Evolutionary conservation across 1,140 invertebrate species (phyloP).

Genomic region (Meloidogyne chitwoodi): DNA sequence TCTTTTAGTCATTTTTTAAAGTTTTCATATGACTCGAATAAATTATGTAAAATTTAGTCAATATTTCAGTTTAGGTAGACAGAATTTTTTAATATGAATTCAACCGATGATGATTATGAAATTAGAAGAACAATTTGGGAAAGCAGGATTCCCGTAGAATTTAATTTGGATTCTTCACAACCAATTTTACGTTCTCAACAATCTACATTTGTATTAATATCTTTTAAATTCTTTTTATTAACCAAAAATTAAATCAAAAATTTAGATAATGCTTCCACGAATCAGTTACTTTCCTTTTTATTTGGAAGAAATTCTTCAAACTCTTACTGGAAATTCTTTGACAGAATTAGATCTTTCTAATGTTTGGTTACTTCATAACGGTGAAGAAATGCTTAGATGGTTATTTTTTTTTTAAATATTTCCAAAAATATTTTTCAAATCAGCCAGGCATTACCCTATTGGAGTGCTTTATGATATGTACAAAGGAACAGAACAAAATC

Average conservation of each 20-base stretch:
- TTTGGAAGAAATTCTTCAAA: slow-evolving; percentile 77
- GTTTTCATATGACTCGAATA: not conserved
- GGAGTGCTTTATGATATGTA: slow-evolving; percentile 85
- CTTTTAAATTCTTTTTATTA: too few species aligned
- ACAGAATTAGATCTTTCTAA: slow-evolving; percentile 69
- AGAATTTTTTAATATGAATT: slow-evolving; percentile 13
- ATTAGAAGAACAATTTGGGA: slow-evolving; percentile 53
- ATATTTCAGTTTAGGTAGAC: too few species aligned
- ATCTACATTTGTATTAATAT: slow-evolving; percentile 39
- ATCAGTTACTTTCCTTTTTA: slow-evolving; percentile 91
- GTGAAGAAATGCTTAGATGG: slow-evolving; percentile 86
- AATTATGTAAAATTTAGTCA: not conserved
- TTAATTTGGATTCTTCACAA: slow-evolving; percentile 43
- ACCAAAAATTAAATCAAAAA: too few species aligned
- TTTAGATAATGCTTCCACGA: slow-evolving; percentile 80
- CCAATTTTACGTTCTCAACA: slow-evolving; percentile 11
- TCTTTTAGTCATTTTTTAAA: not conserved
- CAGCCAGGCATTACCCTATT: slow-evolving; percentile 80
- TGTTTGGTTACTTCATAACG: slow-evolving; percentile 92
- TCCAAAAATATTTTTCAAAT: slow-evolving; percentile 32
- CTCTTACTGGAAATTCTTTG: slow-evolving; percentile 74
- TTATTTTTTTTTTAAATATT: slow-evolving; percentile 48
- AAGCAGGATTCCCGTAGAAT: slow-evolving; percentile 49
- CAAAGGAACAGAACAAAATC: slow-evolving; percentile 66
- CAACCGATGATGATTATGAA: slow-evolving; percentile 47